Base-by-base conservation (phyloP, 2,888 invertebrate genomes). In the Leucophenga maculata region DNA sequence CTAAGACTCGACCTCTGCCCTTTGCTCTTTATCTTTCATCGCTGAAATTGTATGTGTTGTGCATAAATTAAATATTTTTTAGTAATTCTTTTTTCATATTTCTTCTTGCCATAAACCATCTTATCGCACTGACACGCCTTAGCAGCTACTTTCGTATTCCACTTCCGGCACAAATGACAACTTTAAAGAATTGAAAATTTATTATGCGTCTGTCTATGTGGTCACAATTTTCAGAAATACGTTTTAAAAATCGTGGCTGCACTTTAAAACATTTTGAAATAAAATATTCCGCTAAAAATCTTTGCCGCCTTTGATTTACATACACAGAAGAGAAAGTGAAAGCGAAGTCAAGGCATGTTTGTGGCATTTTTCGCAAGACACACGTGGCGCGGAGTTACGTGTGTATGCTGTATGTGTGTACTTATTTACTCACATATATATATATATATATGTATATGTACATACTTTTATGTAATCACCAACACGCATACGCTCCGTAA, bases 31-130 rank as follows among this genome's bases (percentile, higher is more conserved):
- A 22, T 11, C 44, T 48, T 54, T n/a, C n/a, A 16, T 54, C 14
- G 8, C 6, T 22, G 57, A 26, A 22, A 4, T 57, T 22, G 31
- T 66, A 55, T 82, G 79, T 79, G 80, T 78, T 77, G 74, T 75
- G 80, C 80, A 80, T 82, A 80, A 80, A 82, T 82, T 82, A 79
- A 76, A 72, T 72, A 44, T 60, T 39, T 32, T 60, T 31, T 9
- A 26, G 16, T 13, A 22, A 26, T 57, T 57, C 18, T 11, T 60
- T 39, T 39, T 39, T 60, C 9, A 16, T 39, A 16, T 6, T 16
- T 16, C n/a, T n/a, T n/a, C n/a, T 32, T 59, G 16, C 16, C 32
- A 32, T 32, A 32, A 32, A 32, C 3, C 32, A 59, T 32, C 16
- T 16, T 32, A n/a, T 39, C 20, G 18, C 16, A 59, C 26, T 14